Evolutionary conservation across 1,140 invertebrate species (phyloP), one percentile per base, ranked within the genome.

Genomic region (Drosophila tristis): DNA sequence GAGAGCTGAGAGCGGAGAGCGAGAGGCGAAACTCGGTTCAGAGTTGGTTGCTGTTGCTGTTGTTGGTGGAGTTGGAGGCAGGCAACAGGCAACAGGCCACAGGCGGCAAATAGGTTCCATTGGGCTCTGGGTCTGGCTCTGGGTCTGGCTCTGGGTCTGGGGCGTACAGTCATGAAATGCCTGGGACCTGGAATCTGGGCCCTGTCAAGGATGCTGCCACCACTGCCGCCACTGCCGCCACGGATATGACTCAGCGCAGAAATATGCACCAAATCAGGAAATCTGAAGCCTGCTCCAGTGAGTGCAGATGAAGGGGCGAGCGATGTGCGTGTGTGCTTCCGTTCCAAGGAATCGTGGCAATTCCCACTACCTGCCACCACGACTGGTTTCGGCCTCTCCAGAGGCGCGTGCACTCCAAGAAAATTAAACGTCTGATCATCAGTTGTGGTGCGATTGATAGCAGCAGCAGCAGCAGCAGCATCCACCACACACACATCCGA

Each of bases 121-220:
- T 13, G 11, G 9, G 11, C 35, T 5, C 35, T 35, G 31, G 26
- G 16, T 29, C 29, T 29, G 13, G 58, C 16, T n/a, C n/a, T n/a
- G n/a, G n/a, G 16, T 16, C 16, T 16, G 16, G 29, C 13, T 15
- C 5, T 3, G 9, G 16, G 29, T 45, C n/a, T 4, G 0, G 26
- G 15, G 43, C 15, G 62, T 68, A 78, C 58, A 72, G 78, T 72
- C 74, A 50, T 62, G 62, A 73, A 55, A 35, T 56, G 25, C 35
- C 42, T 64, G 9, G 35, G 4, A 11, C 35, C 26, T 16, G 20
- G 20, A 2, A 1, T 1, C 20, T 20, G 20, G 15, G 11, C 20
- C 31, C 13, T 58, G 45, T 63, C 80, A 78, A 82, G 79, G 79
- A 82, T 51, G 61, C 49, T 20, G 42, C 58, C 29, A n/a, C n/a